Percentiles rank a stretch among this genome's conserved stretches.
phyloP scores from a whole-genome alignment of 2,888 invertebrate species.

The Norana najaformis region DNA sequence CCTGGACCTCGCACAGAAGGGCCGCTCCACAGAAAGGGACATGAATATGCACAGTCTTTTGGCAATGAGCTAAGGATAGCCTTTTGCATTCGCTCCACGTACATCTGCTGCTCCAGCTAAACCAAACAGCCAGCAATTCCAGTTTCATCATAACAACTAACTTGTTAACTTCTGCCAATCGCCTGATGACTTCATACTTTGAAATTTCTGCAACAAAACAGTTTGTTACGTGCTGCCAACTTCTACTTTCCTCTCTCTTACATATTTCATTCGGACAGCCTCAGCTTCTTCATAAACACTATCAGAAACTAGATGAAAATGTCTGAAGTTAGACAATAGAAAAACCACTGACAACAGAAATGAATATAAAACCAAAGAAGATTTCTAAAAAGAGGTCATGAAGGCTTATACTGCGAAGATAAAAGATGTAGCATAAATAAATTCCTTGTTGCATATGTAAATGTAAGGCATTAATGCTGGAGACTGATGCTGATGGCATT shows the following conservation, averaged over 20 bases:
- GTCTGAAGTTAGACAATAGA: too few species aligned
- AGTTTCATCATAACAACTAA: neutral
- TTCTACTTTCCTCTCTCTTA: neutral
- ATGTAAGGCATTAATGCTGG: too few species aligned
- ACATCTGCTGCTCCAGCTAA: slow-evolving; percentile 19
- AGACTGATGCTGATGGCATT: neutral
- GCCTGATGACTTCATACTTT: neutral
- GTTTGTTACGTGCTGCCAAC: neutral
- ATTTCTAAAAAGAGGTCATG: too few species aligned
- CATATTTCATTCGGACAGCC: too few species aligned
- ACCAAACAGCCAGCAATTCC: neutral
- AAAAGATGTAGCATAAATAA: too few species aligned
- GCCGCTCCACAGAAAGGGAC: neutral
- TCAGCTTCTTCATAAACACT: too few species aligned
- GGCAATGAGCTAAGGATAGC: neutral
- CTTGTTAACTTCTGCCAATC: neutral
- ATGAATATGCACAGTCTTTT: slow-evolving; percentile 22
- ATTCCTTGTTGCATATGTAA: too few species aligned
- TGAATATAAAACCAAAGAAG: too few species aligned
- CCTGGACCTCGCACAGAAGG: neutral
- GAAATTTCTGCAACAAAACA: neutral
- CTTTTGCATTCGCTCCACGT: neutral
- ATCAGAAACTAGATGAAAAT: too few species aligned
- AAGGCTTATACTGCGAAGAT: too few species aligned
- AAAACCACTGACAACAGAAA: too few species aligned